phyloP scores from a whole-genome alignment of 2,113 vertebrate genomes.

The Dinomys branickii region DNA sequence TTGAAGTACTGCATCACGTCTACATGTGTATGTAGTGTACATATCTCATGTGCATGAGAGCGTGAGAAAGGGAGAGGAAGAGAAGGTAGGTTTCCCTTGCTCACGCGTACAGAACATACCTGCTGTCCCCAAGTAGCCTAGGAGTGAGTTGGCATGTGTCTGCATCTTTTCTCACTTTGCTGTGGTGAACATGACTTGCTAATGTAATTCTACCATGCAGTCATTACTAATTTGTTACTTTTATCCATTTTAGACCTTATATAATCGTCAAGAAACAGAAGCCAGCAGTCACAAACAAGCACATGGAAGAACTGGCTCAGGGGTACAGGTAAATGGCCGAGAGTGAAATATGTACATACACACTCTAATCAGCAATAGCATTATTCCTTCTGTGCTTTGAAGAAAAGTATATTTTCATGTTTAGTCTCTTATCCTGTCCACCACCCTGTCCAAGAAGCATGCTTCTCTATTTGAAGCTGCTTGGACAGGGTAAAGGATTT shows the following conservation, averaged over 20 bases:
- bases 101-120: not conserved
- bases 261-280: constrained; percentile 98
- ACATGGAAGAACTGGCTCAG: constrained; percentile 97
- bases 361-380: not conserved
- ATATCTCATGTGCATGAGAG: not conserved
- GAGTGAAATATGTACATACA: not conserved
- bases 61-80: not conserved
- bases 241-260: constrained; percentile 90
- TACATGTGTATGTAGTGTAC: not conserved
- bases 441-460: not conserved
- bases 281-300: constrained; percentile 95
- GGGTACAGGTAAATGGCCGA: constrained; percentile 92
- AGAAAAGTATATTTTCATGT: not conserved
- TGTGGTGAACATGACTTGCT: not conserved
- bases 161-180: not conserved
- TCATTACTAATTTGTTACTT: not conserved
- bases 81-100: not conserved
- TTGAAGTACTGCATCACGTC: not conserved
- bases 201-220: not conserved
- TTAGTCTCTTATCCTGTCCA: not conserved
- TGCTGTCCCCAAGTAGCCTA: not conserved
- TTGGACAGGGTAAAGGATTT: not conserved
- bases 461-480: not conserved
- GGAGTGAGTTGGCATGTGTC: not conserved
- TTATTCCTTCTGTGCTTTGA: not conserved